Conservation (phyloP, 2,888 invertebrate genomes). For the Hirtodrosophila histrioides region DNA sequence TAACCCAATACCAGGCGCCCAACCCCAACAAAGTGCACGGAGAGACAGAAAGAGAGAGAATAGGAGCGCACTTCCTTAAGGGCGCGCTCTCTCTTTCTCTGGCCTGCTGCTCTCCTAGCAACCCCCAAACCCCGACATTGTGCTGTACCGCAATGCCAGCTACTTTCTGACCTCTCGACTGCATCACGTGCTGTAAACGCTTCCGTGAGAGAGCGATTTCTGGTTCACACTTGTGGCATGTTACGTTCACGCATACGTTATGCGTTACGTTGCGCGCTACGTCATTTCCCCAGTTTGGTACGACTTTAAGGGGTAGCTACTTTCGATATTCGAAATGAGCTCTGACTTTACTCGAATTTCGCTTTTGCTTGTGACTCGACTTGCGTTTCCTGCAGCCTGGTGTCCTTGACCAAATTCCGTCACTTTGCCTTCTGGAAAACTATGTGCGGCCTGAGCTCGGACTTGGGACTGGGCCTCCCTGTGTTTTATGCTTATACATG, state of each 20-base stretch:
- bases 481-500: neutral
- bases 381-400: conserved; percentile 22
- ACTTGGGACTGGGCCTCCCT: neutral
- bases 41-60: conserved; percentile 6
- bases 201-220: conserved; percentile 31
- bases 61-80: conserved; percentile 43
- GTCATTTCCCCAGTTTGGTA: conserved; percentile 17
- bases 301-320: conserved; percentile 27
- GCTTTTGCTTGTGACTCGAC: conserved; percentile 7
- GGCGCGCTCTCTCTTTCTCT: conserved; percentile 20
- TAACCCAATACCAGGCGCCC: conserved; percentile 49
- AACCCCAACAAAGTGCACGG: conserved; percentile 31
- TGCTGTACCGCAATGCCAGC: conserved; percentile 65
- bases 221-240: conserved; percentile 73
- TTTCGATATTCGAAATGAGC: conserved; percentile 19
- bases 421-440: conserved; percentile 25
- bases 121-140: conserved; percentile 17
- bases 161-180: conserved; percentile 58
- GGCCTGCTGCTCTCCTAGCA: conserved; percentile 1
- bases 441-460: conserved; percentile 11
- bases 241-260: conserved; percentile 39
- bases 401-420: conserved; percentile 80
- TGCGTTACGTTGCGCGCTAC: conserved; percentile 5
- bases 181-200: conserved; percentile 68
- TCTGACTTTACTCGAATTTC: conserved; percentile 13